Conservation (phyloP, 2,113 vertebrate species). For the Eolophus roseicapilla region DNA sequence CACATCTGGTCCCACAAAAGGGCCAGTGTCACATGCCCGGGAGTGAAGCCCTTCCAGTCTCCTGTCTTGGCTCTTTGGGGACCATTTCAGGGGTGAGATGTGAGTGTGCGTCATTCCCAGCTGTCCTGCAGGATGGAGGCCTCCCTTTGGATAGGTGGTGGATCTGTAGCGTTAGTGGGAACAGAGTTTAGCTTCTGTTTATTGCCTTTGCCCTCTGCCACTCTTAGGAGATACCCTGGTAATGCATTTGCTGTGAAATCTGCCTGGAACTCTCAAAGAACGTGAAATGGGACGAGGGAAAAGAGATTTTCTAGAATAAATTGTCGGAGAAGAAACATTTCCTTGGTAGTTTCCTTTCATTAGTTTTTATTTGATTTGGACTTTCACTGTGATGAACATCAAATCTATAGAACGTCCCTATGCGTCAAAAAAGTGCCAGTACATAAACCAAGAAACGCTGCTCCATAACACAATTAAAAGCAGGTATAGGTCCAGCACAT, state of each 20-base stretch:
- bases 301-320: background rate
- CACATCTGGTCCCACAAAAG: slow-evolving; percentile 39
- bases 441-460: background rate
- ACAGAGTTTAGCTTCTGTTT: background rate
- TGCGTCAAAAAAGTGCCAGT: background rate
- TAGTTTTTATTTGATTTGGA: background rate
- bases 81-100: background rate
- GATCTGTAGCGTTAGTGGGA: background rate
- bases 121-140: background rate
- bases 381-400: background rate
- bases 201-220: background rate
- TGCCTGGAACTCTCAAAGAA: background rate
- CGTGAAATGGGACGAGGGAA: background rate
- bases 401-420: background rate
- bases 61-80: background rate
- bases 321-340: background rate
- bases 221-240: background rate
- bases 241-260: background rate
- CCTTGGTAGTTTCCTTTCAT: background rate
- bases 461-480: background rate
- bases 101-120: background rate
- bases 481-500: background rate
- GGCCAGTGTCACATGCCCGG: background rate
- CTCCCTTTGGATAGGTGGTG: background rate
- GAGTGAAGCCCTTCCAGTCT: background rate